Base-by-base conservation (phyloP, 2,113 vertebrate species). In the Corvus cornix region DNA sequence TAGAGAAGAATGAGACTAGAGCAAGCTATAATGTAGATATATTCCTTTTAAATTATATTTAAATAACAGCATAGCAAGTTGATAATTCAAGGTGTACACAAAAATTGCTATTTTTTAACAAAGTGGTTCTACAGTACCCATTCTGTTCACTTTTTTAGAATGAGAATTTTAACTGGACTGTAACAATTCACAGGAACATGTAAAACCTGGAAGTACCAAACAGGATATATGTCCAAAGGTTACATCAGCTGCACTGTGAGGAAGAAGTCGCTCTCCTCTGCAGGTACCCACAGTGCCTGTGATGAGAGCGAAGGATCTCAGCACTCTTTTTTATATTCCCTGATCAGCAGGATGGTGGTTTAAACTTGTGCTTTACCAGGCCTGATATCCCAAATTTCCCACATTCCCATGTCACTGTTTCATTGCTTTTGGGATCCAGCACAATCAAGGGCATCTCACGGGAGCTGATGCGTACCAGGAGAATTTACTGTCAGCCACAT, bases 401-500 rank as follows among this genome's bases (percentile, higher is more conserved):
- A 30, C 24, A 13, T 86, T 92, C 35, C 46, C 9, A 10, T 55
- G 73, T 60, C 68, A 83, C 46, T 37, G 15, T 89, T 91, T 44
- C 28, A 49, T 64, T 68, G 10, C 11, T 84, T 66, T 73, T 48
- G 67, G 72, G 84, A 94, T 86, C 63, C 73, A 92, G 31, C 48
- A 89, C 68, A 94, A 87, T 87, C 81, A 94, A 93, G n/a, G 18
- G 16, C 24, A 43, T 79, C 87, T 74, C 10, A 0, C 30, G 26
- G 84, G 70, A 87, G 43, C 2, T 0, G 19, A 35, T 44, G 52
- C 0, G 0, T 67, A 53, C n/a, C 33, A 58, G 41, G 77, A 89
- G 48, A 91, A 92, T 88, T 79, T 95, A 95, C 83, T 77, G 67
- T 27, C 53, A 3, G 58, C 46, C 86, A 31, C 4, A 7, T 64